Conservation (phyloP, 2,113 vertebrate genomes). For the Tachysurus fulvidraco region DNA sequence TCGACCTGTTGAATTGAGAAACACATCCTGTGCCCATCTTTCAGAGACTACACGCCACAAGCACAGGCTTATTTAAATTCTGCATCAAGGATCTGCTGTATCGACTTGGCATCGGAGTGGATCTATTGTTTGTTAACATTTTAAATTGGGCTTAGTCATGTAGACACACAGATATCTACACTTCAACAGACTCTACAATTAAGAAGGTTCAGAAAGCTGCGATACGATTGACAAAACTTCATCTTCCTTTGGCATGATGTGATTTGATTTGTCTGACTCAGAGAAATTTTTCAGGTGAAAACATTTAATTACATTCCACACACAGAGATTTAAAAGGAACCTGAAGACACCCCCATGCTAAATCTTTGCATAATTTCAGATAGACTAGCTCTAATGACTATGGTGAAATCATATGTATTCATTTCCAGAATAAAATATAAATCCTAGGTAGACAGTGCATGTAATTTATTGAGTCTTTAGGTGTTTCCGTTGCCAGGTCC, state of each 20-base stretch:
- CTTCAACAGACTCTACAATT: conserved; percentile 49
- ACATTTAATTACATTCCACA: neutral
- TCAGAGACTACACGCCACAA: conserved; percentile 60
- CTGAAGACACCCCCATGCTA: neutral
- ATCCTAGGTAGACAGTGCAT: neutral
- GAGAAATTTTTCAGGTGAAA: neutral
- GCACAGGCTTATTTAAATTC: conserved; percentile 72
- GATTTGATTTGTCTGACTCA: neutral
- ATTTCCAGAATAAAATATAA: neutral
- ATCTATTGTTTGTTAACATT: conserved; percentile 77
- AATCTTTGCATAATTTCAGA: neutral
- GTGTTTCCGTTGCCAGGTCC: conserved; percentile 62
- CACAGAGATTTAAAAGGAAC: neutral
- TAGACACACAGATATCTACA: conserved; percentile 62
- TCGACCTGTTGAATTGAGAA: conserved; percentile 72
- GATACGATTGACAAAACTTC: conserved; percentile 1
- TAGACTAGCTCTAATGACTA: neutral
- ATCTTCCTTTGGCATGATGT: neutral
- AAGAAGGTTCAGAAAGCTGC: conserved; percentile 18
- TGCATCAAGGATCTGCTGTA: conserved; percentile 61
- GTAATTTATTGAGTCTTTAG: neutral
- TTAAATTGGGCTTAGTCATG: conserved; percentile 74
- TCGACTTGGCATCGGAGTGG: conserved; percentile 69
- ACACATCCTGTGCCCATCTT: conserved; percentile 69
- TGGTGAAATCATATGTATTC: neutral